Evolutionary conservation across 1,140 invertebrate genomes (phyloP), one percentile per base, ranked within the genome.

Genomic region (Phenacoccus solenopsis): DNA sequence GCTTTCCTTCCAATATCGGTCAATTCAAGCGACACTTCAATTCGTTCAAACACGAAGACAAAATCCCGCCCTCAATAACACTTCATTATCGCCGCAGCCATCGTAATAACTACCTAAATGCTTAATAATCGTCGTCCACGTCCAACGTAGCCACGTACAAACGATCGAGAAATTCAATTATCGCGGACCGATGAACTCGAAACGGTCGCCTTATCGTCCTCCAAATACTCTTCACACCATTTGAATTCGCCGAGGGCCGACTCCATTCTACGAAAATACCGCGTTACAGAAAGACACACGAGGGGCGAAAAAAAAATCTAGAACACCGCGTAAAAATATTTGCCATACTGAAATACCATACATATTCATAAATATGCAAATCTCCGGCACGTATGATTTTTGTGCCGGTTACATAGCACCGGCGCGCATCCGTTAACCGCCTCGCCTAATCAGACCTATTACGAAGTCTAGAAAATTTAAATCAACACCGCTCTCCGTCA

Each of bases 331-430:
- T 49, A 16, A 49, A 49, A 49, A 49, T n/a, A 49, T 49, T 49
- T 49, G 38, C 38, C 16, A n/a, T n/a, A 49, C 38, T n/a, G 20
- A 49, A 49, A 49, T 49, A 49, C 38, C 38, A 49, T 49, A 49
- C 38, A 49, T 49, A 49, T 49, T 49, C 38, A 49, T 49, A 49
- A 49, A 49, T 49, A 49, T 49, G 38, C 38, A 49, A 49, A 49
- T 49, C n/a, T n/a, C n/a, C n/a, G n/a, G 20, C 16, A 49, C 38
- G 13, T 49, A 49, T 49, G 38, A 49, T 49, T 49, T 49, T n/a
- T 49, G 20, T 49, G 20, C 38, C 20, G 38, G 38, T n/a, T 49
- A n/a, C n/a, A n/a, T n/a, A n/a, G n/a, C n/a, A n/a, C n/a, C n/a
- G n/a, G 38, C 38, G 30, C 30, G 38, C 38, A 49, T 49, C 38